Evolutionary conservation across 30 jellyfish, hydroid and myxozoan species (phyloP).

Genomic region (Aurelia sp.): DNA sequence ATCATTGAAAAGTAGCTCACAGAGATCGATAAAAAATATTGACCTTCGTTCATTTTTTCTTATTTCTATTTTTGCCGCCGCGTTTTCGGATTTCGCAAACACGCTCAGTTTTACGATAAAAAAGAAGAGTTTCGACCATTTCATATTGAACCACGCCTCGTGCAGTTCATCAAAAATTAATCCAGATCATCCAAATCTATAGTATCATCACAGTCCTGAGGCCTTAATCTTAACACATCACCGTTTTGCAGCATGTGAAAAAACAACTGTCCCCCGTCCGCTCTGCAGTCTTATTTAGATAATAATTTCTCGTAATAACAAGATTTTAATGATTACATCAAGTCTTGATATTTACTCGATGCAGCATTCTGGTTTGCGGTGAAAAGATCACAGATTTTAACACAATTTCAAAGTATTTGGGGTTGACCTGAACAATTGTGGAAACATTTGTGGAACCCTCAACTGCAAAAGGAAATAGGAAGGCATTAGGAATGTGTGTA

Average conservation of each 20-base stretch:
- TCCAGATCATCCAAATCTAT: too few relatives aligned
- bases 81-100: too few relatives aligned
- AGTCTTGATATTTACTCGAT: neutral
- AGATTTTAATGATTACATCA: neutral
- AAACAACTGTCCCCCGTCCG: slow-evolving; percentile 13
- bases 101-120: too few relatives aligned
- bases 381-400: slow-evolving; percentile 6
- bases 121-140: too few relatives aligned
- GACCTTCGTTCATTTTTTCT: too few relatives aligned
- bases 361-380: slow-evolving; percentile 41
- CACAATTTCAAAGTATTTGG: slow-evolving; percentile 29
- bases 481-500: slow-evolving; percentile 56
- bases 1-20: too few relatives aligned
- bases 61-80: too few relatives aligned
- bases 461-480: slow-evolving; percentile 8
- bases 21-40: too few relatives aligned
- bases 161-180: too few relatives aligned
- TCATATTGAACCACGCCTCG: too few relatives aligned
- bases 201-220: too few relatives aligned
- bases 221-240: neutral
- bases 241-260: slow-evolving; percentile 4
- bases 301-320: slow-evolving; percentile 3
- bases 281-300: slow-evolving; percentile 24
- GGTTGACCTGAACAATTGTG: slow-evolving; percentile 53
- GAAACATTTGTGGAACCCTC: slow-evolving; percentile 14